These are phyloP conservation scores for Mionectes macconnelli DNA, from an alignment of 2,113 vertebrate species.

Conservation along the genomic window DNA sequence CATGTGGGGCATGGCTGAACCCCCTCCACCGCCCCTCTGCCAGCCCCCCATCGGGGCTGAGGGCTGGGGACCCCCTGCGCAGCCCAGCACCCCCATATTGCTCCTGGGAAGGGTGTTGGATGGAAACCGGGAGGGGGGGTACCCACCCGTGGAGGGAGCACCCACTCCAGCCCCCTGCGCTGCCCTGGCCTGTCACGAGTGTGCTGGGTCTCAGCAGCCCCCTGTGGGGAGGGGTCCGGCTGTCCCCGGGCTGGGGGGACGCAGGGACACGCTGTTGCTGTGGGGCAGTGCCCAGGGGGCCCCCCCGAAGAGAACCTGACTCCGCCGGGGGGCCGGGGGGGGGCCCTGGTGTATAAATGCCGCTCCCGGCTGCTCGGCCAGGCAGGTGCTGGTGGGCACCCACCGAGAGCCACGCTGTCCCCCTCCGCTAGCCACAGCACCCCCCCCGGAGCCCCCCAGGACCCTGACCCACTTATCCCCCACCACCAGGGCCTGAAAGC, in stretches of 20 bases:
- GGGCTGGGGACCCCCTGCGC: no score
- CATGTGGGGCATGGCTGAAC: no score
- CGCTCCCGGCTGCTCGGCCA: not conserved
- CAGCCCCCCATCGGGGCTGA: not conserved
- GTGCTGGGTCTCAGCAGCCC: not conserved
- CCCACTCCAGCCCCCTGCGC: not conserved
- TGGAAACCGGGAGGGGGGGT: not conserved
- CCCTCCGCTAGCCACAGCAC: not conserved
- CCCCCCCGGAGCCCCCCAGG: not conserved
- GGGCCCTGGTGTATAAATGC: not conserved
- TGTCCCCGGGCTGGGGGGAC: not conserved
- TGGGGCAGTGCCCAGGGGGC: not conserved
- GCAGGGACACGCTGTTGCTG: not conserved
- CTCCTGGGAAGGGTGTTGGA: not conserved
- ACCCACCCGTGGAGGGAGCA: not conserved
- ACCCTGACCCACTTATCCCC: constrained; percentile 15
- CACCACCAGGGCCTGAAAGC: not conserved
- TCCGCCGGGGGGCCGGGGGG: not conserved
- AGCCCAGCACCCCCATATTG: not conserved
- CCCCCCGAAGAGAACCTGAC: not conserved
- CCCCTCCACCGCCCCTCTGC: not conserved
- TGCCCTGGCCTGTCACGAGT: not conserved
- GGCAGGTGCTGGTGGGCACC: not conserved
- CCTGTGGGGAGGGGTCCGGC: not conserved
- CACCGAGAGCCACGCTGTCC: not conserved